phyloP scores from a whole-genome alignment of 2,888 invertebrate genomes.

The Platynereis dumerilii region DNA sequence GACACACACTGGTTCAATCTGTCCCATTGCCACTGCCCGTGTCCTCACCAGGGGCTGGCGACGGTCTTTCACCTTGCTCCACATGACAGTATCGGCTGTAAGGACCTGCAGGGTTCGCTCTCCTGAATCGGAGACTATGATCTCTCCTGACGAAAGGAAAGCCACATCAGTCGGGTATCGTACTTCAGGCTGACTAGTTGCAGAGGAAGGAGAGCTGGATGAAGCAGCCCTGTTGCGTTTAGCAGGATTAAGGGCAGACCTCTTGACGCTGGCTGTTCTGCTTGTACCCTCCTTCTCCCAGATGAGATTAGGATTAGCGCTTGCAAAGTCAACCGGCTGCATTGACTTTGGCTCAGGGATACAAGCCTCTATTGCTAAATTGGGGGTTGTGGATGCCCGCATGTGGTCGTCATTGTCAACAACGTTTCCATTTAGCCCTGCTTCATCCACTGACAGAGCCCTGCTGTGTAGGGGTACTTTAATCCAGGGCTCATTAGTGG shows the following conservation, averaged over 20 bases:
- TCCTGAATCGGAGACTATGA: constrained; percentile 14
- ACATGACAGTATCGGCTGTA: constrained; percentile 23
- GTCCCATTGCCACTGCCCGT: constrained; percentile 13
- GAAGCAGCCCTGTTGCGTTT: background rate
- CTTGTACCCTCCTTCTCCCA: background rate
- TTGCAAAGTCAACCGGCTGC: background rate
- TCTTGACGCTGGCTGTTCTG: background rate
- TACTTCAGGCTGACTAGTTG: constrained; percentile 11
- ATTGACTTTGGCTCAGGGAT: background rate
- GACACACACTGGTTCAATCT: constrained; percentile 22
- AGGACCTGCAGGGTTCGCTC: constrained; percentile 19
- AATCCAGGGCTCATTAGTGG: constrained; percentile 4
- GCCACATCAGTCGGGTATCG: constrained; percentile 19
- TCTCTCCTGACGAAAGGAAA: constrained; percentile 14
- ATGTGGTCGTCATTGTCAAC: background rate
- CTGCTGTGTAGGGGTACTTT: background rate
- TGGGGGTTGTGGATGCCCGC: background rate
- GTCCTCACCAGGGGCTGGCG: constrained; percentile 19
- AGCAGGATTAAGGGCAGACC: background rate
- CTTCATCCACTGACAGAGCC: constrained; percentile 4
- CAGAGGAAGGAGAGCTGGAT: background rate
- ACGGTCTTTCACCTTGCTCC: constrained; percentile 23
- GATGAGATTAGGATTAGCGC: background rate
- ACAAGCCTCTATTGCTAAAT: background rate
- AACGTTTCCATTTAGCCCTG: constrained; percentile 3